phyloP scores from a whole-genome alignment of 2,113 vertebrate genomes.

The Nibea coibor region DNA sequence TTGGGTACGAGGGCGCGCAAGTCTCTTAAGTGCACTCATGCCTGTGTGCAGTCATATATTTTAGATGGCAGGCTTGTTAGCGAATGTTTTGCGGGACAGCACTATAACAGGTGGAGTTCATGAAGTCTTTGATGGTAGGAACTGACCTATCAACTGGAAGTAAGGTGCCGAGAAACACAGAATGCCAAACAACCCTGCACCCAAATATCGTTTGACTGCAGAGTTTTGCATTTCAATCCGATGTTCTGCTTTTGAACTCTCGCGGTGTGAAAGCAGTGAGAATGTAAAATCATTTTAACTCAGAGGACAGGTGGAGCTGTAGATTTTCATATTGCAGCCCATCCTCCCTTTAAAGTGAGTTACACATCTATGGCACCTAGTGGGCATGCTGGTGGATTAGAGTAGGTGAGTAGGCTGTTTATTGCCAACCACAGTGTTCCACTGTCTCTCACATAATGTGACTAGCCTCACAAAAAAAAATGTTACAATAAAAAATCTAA shows the following conservation, averaged over 20 bases:
- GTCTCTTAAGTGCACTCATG: constrained; percentile 14
- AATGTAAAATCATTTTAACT: constrained; percentile 49
- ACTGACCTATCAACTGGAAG: constrained; percentile 40
- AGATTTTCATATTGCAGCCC: constrained; percentile 11
- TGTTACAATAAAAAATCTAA: constrained; percentile 27
- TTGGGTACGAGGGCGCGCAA: background rate
- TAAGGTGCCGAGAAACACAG: constrained; percentile 39
- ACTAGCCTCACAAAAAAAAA: background rate
- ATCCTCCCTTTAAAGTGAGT: background rate
- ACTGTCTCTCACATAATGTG: constrained; percentile 6
- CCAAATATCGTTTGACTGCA: constrained; percentile 52
- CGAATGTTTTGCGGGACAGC: constrained; percentile 24
- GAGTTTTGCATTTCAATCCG: constrained; percentile 68
- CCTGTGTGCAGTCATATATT: constrained; percentile 33
- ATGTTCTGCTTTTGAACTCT: constrained; percentile 62
- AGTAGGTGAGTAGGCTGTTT: constrained; percentile 13
- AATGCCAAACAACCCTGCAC: constrained; percentile 51
- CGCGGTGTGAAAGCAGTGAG: constrained; percentile 32
- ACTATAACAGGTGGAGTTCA: constrained; percentile 8
- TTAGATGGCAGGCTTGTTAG: constrained; percentile 23
- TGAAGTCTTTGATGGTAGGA: constrained; percentile 45
- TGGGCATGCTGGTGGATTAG: constrained; percentile 21
- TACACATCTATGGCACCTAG: constrained; percentile 12
- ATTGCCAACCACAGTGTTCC: background rate
- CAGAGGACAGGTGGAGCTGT: constrained; percentile 36